These are phyloP conservation scores for Andricus curvator DNA, from an alignment of 2,888 invertebrate species.

Conservation along the genomic window DNA sequence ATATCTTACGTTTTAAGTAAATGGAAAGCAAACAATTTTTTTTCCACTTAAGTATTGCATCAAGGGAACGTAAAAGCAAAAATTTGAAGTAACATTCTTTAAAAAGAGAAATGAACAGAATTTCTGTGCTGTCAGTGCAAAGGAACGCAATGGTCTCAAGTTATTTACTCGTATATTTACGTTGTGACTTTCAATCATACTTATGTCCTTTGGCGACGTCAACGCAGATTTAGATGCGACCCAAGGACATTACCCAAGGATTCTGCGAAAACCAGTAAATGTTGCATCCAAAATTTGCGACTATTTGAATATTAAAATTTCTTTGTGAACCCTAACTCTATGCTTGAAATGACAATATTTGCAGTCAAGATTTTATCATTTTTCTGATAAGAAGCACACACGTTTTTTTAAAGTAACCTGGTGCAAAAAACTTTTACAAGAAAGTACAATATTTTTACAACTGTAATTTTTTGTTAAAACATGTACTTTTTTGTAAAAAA, in stretches of 20 bases:
- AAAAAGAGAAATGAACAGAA: background rate
- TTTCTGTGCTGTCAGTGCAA: background rate
- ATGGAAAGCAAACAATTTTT: background rate
- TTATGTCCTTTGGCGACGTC: background rate
- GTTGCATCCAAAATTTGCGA: background rate
- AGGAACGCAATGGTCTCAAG: background rate
- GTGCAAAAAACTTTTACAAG: no score
- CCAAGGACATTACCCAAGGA: constrained; percentile 18
- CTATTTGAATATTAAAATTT: background rate
- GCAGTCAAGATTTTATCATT: no score
- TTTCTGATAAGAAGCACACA: no score
- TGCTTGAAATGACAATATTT: background rate
- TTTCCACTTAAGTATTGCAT: background rate
- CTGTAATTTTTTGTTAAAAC: no score
- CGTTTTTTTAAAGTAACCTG: no score
- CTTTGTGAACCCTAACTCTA: background rate
- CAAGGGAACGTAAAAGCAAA: background rate
- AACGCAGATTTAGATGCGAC: constrained; percentile 7
- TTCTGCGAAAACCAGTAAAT: background rate
- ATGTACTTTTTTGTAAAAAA: no score
- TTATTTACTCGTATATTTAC: background rate
- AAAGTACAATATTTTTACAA: no score
- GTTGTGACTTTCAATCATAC: constrained; percentile 12
- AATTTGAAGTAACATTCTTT: background rate
- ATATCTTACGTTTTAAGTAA: background rate